These are phyloP conservation scores for Drosophila nigromelanica DNA, from an alignment of 1,140 invertebrate genomes.

Conservation along the genomic window DNA sequence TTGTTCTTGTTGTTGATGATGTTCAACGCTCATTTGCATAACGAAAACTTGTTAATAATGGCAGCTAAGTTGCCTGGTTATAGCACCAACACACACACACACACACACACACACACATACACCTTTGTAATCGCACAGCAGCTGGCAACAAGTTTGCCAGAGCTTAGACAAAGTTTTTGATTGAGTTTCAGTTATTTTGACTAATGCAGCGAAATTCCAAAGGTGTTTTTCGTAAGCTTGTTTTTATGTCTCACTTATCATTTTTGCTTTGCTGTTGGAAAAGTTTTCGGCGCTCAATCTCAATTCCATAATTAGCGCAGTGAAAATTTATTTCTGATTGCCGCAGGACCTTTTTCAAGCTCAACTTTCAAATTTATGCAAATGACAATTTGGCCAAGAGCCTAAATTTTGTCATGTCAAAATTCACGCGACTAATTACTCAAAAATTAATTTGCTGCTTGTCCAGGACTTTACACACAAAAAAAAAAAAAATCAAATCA, in stretches of 20 bases:
- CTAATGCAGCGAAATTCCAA: constrained; percentile 39
- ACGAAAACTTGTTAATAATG: constrained; percentile 74
- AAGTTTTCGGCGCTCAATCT: constrained; percentile 66
- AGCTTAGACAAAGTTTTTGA: constrained; percentile 73
- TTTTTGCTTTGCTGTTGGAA: constrained; percentile 44
- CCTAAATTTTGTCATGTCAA: constrained; percentile 14
- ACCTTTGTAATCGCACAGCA: constrained; percentile 9
- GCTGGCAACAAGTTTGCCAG: constrained; percentile 51
- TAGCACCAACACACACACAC: constrained; percentile 6
- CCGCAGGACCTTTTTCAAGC: constrained; percentile 39
- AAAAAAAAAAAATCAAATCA: constrained; percentile 14
- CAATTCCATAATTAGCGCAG: constrained; percentile 63
- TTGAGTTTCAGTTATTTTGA: constrained; percentile 66
- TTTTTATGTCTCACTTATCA: constrained; percentile 63
- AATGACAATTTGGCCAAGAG: constrained; percentile 47
- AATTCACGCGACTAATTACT: constrained; percentile 70
- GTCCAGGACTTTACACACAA: constrained; percentile 8
- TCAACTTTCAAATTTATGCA: constrained; percentile 54
- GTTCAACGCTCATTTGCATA: constrained; percentile 65
- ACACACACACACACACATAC: neutral
- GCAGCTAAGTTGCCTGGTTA: constrained; percentile 44
- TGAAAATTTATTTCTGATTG: constrained; percentile 42
- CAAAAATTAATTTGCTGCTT: constrained; percentile 45
- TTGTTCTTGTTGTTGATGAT: constrained; percentile 20
- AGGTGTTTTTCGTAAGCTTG: constrained; percentile 62